Conservation (phyloP, 1,140 invertebrate species). For the Uloborus diversus region DNA sequence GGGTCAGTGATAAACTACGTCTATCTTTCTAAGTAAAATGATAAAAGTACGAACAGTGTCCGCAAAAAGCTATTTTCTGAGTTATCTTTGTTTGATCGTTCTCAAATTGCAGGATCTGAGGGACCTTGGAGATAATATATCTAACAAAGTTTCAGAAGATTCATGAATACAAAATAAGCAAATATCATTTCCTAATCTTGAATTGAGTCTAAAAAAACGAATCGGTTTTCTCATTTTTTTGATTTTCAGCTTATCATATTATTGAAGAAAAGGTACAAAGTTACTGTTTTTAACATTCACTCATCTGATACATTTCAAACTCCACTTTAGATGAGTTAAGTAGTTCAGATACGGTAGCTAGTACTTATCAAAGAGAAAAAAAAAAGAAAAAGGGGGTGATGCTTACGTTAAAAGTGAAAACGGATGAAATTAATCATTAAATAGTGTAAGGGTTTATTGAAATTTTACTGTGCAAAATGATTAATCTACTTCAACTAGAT, state of each 20-base stretch:
- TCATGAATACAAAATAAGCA: constrained; percentile 29
- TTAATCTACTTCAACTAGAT: too few species aligned
- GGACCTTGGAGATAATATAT: constrained; percentile 47
- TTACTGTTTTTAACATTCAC: background rate
- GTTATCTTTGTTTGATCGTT: constrained; percentile 22
- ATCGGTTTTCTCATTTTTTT: background rate
- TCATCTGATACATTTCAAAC: background rate
- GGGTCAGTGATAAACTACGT: constrained; percentile 28
- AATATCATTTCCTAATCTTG: constrained; percentile 4
- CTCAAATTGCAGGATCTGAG: constrained; percentile 7
- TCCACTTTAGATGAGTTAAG: background rate
- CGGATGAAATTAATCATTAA: too few species aligned
- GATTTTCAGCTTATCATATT: background rate
- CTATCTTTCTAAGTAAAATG: background rate
- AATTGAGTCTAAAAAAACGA: constrained; percentile 7
- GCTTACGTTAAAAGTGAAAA: too few species aligned
- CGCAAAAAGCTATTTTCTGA: constrained; percentile 14
- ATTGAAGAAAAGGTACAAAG: background rate
- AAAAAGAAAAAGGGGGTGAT: background rate
- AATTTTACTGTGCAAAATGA: too few species aligned
- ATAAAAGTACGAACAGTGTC: constrained; percentile 29
- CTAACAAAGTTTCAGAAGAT: constrained; percentile 36
- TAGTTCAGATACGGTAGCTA: background rate
- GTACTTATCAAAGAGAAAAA: background rate
- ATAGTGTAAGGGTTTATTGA: too few species aligned